Evolutionary conservation across 2,797 vertebrate species (phyloP).

Genomic region (Sebastes taczanowskii): DNA sequence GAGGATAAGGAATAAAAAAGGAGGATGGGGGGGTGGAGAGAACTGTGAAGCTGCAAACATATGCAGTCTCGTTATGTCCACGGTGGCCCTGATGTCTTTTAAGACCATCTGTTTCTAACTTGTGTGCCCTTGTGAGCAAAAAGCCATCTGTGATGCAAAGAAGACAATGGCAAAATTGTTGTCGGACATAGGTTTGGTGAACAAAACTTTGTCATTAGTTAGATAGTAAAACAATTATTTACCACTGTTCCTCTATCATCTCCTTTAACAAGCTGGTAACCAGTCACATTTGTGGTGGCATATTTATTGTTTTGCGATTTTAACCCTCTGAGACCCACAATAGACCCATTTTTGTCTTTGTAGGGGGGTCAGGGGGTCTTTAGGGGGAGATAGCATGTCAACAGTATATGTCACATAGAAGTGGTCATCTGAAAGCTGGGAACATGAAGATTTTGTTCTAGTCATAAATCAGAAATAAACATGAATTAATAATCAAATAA

Average conservation of each 20-base stretch:
- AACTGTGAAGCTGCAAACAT: slow-evolving; percentile 66
- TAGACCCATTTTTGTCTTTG: neutral
- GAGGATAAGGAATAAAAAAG: slow-evolving; percentile 54
- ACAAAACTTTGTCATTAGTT: slow-evolving; percentile 12
- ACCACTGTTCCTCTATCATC: neutral
- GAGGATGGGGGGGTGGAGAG: neutral
- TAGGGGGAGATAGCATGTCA: too few species aligned
- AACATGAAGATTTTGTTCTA: too few species aligned
- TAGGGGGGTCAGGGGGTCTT: too few species aligned
- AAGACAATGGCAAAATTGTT: slow-evolving; percentile 35
- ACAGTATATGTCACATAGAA: too few species aligned
- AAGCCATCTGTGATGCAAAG: slow-evolving; percentile 62
- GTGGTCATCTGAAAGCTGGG: too few species aligned
- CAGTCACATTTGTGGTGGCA: neutral
- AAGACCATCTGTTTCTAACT: slow-evolving; percentile 78
- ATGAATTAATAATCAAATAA: too few species aligned
- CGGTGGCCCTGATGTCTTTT: slow-evolving; percentile 73
- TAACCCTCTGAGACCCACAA: neutral
- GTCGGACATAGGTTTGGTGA: neutral
- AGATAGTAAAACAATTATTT: neutral
- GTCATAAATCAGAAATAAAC: too few species aligned
- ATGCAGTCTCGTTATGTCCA: slow-evolving; percentile 73
- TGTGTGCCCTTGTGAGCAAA: slow-evolving; percentile 54
- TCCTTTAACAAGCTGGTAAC: neutral
- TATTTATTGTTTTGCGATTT: neutral